Conservation (phyloP, 1,140 invertebrate species). For the Diprion similis region DNA sequence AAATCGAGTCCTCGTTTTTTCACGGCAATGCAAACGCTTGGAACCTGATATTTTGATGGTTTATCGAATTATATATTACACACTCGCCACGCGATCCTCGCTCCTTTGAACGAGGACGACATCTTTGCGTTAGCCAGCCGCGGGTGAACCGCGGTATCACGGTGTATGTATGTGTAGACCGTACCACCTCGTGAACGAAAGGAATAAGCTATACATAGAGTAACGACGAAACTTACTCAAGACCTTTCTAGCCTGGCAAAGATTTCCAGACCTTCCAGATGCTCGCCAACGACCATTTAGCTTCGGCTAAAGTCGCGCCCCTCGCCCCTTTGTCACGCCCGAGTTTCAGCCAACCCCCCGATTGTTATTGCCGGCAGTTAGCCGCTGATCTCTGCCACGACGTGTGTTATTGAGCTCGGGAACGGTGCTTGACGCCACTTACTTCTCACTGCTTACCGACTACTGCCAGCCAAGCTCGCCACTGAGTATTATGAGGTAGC, state of each 20-base stretch:
- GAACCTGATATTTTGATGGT: too few relatives aligned
- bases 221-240: too few relatives aligned
- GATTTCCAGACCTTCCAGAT: background rate
- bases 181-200: too few relatives aligned
- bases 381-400: background rate
- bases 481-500: too few relatives aligned
- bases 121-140: too few relatives aligned
- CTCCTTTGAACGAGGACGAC: too few relatives aligned
- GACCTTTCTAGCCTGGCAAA: background rate
- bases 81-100: too few relatives aligned
- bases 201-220: too few relatives aligned
- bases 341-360: background rate
- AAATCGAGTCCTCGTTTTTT: background rate
- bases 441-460: background rate
- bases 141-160: too few relatives aligned
- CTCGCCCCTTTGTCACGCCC: background rate
- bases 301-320: background rate
- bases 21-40: background rate
- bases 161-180: too few relatives aligned
- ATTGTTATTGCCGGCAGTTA: constrained; percentile 7
- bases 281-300: background rate
- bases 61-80: too few relatives aligned
- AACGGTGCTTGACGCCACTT: background rate
- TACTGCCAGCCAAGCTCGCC: background rate
- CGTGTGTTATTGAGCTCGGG: constrained; percentile 1